These are phyloP conservation scores for Pipistrellus pygmaeus DNA, from an alignment of 2,797 vertebrate genomes.

Conservation along the genomic window DNA sequence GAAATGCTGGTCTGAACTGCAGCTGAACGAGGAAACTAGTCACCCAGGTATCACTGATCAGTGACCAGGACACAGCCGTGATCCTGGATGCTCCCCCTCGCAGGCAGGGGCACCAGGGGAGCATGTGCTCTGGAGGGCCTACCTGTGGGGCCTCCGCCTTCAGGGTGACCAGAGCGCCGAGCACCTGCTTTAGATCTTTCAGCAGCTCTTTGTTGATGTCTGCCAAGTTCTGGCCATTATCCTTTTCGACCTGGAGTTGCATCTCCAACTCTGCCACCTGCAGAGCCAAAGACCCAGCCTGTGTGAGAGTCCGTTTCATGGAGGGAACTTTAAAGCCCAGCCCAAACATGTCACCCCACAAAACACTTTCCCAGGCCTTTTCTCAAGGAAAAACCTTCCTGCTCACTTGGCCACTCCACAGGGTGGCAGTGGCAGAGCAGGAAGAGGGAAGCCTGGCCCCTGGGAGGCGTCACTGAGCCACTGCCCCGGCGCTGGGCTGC, in stretches of 20 bases:
- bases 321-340: too few relatives aligned
- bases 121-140: accelerated
- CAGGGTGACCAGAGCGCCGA: too few relatives aligned
- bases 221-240: too few relatives aligned
- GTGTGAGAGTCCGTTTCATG: too few relatives aligned
- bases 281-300: too few relatives aligned
- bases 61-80: accelerated
- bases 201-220: too few relatives aligned
- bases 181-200: too few relatives aligned
- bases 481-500: background rate
- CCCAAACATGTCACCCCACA: too few relatives aligned
- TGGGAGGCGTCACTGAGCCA: accelerated
- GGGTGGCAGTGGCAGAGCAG: accelerated
- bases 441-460: background rate
- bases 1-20: background rate
- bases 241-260: too few relatives aligned
- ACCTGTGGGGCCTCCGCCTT: slow-evolving; percentile 88
- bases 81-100: accelerated
- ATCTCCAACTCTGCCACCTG: too few relatives aligned
- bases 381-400: background rate
- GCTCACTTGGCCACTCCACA: background rate
- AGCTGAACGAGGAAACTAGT: accelerated
- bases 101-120: accelerated
- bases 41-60: accelerated
- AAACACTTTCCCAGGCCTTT: too few relatives aligned